These are phyloP conservation scores for Hemichromis elongatus DNA, from an alignment of 2,113 vertebrate genomes.

Conservation along the genomic window DNA sequence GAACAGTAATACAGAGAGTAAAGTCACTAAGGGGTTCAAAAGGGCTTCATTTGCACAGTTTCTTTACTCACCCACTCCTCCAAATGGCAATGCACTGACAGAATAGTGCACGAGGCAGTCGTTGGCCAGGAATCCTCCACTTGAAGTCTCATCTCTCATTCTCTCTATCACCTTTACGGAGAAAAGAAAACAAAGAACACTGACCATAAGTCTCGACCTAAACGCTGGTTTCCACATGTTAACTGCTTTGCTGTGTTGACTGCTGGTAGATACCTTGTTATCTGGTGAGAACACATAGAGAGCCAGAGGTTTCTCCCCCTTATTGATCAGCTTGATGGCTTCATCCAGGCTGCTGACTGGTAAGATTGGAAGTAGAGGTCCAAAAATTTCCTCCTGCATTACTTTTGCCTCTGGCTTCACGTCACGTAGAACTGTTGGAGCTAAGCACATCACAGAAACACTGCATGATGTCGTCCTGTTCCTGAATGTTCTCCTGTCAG, in stretches of 20 bases:
- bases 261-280: slow-evolving; percentile 73
- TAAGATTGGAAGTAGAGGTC: slow-evolving; percentile 88
- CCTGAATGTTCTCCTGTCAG: not conserved
- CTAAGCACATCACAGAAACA: slow-evolving; percentile 54
- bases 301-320: slow-evolving; percentile 87
- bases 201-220: not conserved
- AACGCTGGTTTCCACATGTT: not conserved
- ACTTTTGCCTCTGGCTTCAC: slow-evolving; percentile 82
- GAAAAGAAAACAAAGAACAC: not conserved
- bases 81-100: slow-evolving; percentile 81
- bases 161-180: slow-evolving; percentile 73
- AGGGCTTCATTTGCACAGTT: not conserved
- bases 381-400: slow-evolving; percentile 98
- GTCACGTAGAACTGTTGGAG: slow-evolving; percentile 83
- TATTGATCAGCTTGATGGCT: slow-evolving; percentile 88
- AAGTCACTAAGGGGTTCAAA: not conserved
- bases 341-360: slow-evolving; percentile 72
- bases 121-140: slow-evolving; percentile 82
- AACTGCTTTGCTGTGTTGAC: not conserved
- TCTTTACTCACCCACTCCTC: slow-evolving; percentile 82
- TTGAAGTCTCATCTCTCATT: slow-evolving; percentile 82
- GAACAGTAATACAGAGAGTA: not conserved
- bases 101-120: slow-evolving; percentile 82
- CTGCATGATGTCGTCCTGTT: not conserved
- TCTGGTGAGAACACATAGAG: slow-evolving; percentile 85